phyloP scores from a whole-genome alignment of 2,113 vertebrate species.

The Zosterops borbonicus region DNA sequence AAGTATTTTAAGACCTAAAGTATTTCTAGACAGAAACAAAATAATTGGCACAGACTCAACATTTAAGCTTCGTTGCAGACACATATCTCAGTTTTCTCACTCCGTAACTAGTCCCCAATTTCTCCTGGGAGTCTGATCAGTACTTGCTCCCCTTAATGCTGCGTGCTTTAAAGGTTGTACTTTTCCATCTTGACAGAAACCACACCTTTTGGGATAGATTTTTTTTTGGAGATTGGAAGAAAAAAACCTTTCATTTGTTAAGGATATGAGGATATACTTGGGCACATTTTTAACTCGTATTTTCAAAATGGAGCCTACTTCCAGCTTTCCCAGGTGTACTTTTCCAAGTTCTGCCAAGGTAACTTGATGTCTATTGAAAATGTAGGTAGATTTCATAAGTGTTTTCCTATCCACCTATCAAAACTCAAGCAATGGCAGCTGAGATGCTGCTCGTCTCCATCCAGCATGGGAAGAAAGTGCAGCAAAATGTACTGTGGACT shows the following conservation, averaged over 20 bases:
- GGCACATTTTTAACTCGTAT: neutral
- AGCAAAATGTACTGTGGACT: neutral
- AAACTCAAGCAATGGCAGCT: neutral
- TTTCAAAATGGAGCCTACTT: neutral
- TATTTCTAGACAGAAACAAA: slow-evolving; percentile 4
- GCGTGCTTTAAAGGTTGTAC: neutral
- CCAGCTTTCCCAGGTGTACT: neutral
- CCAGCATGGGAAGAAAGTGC: neutral
- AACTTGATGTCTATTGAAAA: neutral
- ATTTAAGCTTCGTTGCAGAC: neutral
- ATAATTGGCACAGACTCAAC: neutral
- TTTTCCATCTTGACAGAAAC: neutral
- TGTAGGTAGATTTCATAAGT: neutral
- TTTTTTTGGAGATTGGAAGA: neutral
- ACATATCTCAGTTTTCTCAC: neutral
- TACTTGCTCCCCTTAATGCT: neutral
- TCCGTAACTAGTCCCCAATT: neutral
- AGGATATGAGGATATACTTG: neutral
- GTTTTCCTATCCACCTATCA: neutral
- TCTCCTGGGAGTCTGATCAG: neutral
- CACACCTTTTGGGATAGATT: neutral
- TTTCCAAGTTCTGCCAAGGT: neutral
- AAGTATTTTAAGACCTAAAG: slow-evolving; percentile 21
- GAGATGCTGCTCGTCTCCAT: neutral
- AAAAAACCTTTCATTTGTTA: neutral